These are phyloP conservation scores for Pachyuromys duprasi DNA, from an alignment of 2,797 vertebrate genomes.

Conservation along the genomic window DNA sequence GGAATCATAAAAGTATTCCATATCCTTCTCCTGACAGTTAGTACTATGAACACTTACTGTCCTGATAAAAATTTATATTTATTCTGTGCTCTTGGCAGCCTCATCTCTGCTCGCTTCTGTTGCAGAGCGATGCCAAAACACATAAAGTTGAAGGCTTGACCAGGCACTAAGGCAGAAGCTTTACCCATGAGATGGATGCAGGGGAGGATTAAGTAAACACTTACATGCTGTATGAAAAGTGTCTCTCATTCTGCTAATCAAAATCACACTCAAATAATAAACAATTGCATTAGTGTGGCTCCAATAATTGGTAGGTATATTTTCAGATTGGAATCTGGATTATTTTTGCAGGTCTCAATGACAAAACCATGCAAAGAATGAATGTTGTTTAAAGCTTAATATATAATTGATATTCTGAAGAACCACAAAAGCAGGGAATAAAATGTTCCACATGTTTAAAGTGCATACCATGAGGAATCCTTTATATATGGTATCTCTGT, in stretches of 20 bases:
- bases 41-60: slow-evolving; percentile 79
- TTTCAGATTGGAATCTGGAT: slow-evolving; percentile 44
- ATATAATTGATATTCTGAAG: slow-evolving; percentile 58
- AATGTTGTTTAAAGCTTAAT: slow-evolving; percentile 55
- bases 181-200: slow-evolving; percentile 83
- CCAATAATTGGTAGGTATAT: slow-evolving; percentile 6
- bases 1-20: slow-evolving; percentile 44
- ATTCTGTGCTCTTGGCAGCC: slow-evolving; percentile 83
- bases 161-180: slow-evolving; percentile 84
- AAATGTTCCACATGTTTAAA: neutral
- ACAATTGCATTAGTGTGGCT: slow-evolving; percentile 58
- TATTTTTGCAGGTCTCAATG: slow-evolving; percentile 46
- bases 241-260: slow-evolving; percentile 80
- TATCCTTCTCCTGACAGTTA: slow-evolving; percentile 76
- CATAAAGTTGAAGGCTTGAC: slow-evolving; percentile 88
- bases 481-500: neutral
- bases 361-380: slow-evolving; percentile 34
- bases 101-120: slow-evolving; percentile 85
- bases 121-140: slow-evolving; percentile 84
- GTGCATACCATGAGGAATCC: slow-evolving; percentile 10
- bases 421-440: slow-evolving; percentile 48
- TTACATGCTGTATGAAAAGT: slow-evolving; percentile 76
- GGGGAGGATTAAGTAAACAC: slow-evolving; percentile 85
- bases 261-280: slow-evolving; percentile 77
- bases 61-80: slow-evolving; percentile 87